Evolutionary conservation across 2,888 invertebrate genomes (phyloP), one percentile per base, ranked within the genome.

Genomic region (Agrotis clavis): DNA sequence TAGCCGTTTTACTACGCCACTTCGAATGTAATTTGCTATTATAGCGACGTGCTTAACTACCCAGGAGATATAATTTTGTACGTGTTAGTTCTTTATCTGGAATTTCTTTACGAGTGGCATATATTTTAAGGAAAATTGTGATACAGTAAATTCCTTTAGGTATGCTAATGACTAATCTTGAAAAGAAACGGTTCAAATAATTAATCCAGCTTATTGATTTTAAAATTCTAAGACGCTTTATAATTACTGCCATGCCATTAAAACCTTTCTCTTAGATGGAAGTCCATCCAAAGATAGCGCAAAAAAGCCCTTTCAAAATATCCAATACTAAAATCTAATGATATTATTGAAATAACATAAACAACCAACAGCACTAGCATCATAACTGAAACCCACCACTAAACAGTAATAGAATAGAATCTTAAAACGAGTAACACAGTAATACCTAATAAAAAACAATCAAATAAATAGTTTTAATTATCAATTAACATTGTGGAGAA

Each of bases 401-500:
- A 45, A 74, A 74, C 30, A 56, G 51, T 16, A 74, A 63, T 53
- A 41, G 47, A 50, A 59, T 61, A 50, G 11, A 60, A 65, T 51
- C 30, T 68, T 48, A 51, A 48, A 74, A 69, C 69, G 66, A 81
- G 56, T 75, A 80, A 74, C 41, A 78, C 61, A 56, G 65, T 76
- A 80, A 67, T 64, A 67, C 21, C 64, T 56, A 64, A 71, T 81
- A 73, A 71, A 80, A 70, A 66, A 77, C 61, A 81, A 82, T 79
- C 67, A 67, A 81, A 83, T 87, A 81, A 74, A 84, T 83, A 85
- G 77, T 82, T 83, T 85, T 86, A 82, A 85, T 84, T 85, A 82
- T 72, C 81, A 87, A 88, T 86, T 86, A 86, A 84, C 77, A 80
- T 78, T 50, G 69, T 53, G 16, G 19, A 66, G 75, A 70, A 82